Evolutionary conservation across 1,140 invertebrate genomes (phyloP).

Genomic region (Hylyphantes graminicola): DNA sequence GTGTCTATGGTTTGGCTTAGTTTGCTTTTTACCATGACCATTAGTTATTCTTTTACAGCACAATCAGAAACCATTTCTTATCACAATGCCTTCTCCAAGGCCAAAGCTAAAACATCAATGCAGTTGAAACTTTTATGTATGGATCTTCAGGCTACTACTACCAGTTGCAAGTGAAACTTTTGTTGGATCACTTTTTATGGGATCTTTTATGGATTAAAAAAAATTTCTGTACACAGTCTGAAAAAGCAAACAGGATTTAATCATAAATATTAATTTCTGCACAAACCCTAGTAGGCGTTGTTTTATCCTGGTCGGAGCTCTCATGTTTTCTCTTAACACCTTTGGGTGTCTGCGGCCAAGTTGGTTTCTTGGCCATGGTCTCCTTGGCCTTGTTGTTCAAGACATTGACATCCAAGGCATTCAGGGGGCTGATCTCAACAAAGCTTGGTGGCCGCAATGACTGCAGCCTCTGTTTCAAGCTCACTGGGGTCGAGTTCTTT

Average conservation of each 20-base stretch:
- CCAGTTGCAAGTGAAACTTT: no score
- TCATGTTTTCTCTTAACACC: constrained; percentile 53
- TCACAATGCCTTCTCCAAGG: no score
- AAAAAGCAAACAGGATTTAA: background rate
- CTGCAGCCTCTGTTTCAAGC: constrained; percentile 75
- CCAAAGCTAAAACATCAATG: no score
- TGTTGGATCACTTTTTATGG: no score
- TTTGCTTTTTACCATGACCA: no score
- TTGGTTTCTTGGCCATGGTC: background rate
- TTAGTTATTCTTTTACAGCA: no score
- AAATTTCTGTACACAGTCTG: constrained; percentile 10
- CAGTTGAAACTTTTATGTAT: no score
- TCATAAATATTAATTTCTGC: constrained; percentile 2
- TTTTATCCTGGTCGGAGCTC: background rate
- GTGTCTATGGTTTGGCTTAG: no score
- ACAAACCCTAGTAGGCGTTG: constrained; percentile 9
- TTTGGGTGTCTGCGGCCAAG: constrained; percentile 21
- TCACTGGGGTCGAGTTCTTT: constrained; percentile 68
- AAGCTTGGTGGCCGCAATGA: constrained; percentile 75
- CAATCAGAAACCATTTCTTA: no score
- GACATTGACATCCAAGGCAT: constrained; percentile 67
- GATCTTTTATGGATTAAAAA: no score
- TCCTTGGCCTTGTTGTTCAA: constrained; percentile 63
- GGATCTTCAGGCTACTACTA: no score
- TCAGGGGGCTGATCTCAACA: constrained; percentile 87